Base-by-base conservation (phyloP, 2,113 vertebrate species). In the Balaeniceps rex region DNA sequence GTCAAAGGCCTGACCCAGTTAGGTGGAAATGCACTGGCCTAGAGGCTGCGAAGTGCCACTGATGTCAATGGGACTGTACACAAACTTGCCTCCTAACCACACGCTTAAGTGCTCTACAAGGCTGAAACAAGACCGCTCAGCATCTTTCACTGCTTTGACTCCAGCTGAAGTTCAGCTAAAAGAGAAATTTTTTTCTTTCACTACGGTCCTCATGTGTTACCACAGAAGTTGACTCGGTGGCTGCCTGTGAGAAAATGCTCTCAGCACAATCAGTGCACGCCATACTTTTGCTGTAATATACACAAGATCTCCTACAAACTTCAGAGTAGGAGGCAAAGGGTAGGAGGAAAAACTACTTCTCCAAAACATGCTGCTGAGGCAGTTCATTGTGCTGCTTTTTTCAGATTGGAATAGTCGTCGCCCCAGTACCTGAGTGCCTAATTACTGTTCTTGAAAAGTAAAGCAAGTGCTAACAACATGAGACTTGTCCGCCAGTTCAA, bases 391-490 rank as follows among this genome's bases (percentile, higher is more conserved):
- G 68, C 90, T 94, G 69, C 57, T 89, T 90, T 89, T 46, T 84
- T 82, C 91, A 58, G 57, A 79, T 22, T 49, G 57, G 47, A 94
- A 81, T 3, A 89, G 88, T 79, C 77, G 77, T 60, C 3, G 0
- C 77, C 51, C 64, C 25, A 3, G 77, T 60, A 91, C 47, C 87
- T 58, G 54, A 87, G 65, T 46, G 80, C 83, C 91, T 96, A 89
- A 96, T 96, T 89, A 77, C 76, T 93, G 72, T 64, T 95, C 96
- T 75, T 93, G 74, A 95, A 78, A 93, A 96, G 84, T 54, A 84
- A 92, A 87, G 80, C 79, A 93, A 94, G 40, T 28, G 63, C 70
- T 77, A 93, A 75, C 63, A 77, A 90, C 42, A 19, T 29, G 77
- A 94, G 66, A 87, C 87, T 93, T 93, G 64, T 74, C 86, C 40